Evolutionary conservation across 2,797 vertebrate species (phyloP).

Genomic region (Trematomus bernacchii): DNA sequence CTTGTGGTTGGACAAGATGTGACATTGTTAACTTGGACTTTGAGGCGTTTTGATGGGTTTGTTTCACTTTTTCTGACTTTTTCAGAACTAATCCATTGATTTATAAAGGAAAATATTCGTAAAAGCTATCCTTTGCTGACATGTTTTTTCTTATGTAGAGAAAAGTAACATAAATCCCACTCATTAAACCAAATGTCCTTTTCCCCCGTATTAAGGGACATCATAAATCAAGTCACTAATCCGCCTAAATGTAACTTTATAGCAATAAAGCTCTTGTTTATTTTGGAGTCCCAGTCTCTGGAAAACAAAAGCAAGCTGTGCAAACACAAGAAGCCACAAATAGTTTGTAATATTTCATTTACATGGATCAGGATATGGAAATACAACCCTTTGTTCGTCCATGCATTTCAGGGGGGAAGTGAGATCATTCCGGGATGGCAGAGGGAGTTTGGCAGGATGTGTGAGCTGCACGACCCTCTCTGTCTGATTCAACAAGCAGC

Average conservation of each 20-base stretch:
- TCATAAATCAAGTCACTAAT: constrained; percentile 10
- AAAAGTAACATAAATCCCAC: constrained; percentile 1
- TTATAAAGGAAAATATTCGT: no score
- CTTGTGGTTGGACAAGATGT: neutral
- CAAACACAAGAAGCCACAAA: constrained; percentile 8
- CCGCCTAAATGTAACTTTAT: constrained; percentile 25
- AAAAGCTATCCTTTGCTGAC: neutral
- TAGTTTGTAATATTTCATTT: constrained; percentile 22
- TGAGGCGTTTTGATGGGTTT: neutral
- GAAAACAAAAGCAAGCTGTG: constrained; percentile 37
- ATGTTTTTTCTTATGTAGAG: neutral
- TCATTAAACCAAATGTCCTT: constrained; percentile 8
- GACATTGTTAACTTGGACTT: neutral
- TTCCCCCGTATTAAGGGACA: neutral
- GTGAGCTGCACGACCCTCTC: neutral
- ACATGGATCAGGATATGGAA: constrained; percentile 19
- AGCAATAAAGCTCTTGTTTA: constrained; percentile 13
- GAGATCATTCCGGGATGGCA: constrained; percentile 27
- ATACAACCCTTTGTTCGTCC: constrained; percentile 15
- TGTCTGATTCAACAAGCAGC: constrained; percentile 29
- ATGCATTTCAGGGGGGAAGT: constrained; percentile 25
- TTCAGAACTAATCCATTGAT: neutral
- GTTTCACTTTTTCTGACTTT: neutral
- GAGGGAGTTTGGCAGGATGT: constrained; percentile 11
- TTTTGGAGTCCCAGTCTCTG: neutral